Evolutionary conservation across 2,888 invertebrate species (phyloP).

Genomic region (Spisula solida): DNA sequence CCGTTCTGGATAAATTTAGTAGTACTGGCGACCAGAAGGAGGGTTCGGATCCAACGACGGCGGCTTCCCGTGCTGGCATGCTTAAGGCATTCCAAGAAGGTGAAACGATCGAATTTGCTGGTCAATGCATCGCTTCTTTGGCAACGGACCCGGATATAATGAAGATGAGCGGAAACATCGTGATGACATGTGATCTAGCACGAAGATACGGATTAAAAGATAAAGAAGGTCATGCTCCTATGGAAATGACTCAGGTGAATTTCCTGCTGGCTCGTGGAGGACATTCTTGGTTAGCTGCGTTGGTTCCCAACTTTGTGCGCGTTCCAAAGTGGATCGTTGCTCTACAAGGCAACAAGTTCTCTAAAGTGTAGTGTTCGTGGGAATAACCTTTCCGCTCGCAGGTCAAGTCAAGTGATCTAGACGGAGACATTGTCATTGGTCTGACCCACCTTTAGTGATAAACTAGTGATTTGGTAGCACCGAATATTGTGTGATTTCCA

Average conservation of each 20-base stretch:
- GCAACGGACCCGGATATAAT: constrained; percentile 83
- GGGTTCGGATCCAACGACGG: not conserved
- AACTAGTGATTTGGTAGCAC: not conserved
- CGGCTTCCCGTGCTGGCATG: not conserved
- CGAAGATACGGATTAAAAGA: constrained; percentile 87
- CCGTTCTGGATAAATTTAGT: constrained; percentile 46
- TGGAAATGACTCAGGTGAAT: constrained; percentile 50
- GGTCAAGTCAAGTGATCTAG: too few species aligned
- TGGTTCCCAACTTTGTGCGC: constrained; percentile 47
- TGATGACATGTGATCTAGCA: constrained; percentile 86
- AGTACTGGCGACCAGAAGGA: not conserved
- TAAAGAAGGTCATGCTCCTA: constrained; percentile 82
- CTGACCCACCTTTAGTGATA: not conserved
- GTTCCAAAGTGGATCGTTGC: constrained; percentile 60
- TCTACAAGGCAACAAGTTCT: constrained; percentile 55
- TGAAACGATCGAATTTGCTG: constrained; percentile 82
- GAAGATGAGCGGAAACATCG: constrained; percentile 85
- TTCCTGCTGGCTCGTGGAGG: not conserved
- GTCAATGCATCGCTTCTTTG: constrained; percentile 77
- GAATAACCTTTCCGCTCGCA: too few species aligned
- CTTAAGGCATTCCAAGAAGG: constrained; percentile 64
- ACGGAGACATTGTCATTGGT: too few species aligned
- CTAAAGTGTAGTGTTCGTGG: not conserved
- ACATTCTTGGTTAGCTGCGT: constrained; percentile 30
- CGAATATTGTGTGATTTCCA: too few species aligned